Evolutionary conservation across 2,797 vertebrate genomes (phyloP).

Genomic region (Cynopterus sphinx): DNA sequence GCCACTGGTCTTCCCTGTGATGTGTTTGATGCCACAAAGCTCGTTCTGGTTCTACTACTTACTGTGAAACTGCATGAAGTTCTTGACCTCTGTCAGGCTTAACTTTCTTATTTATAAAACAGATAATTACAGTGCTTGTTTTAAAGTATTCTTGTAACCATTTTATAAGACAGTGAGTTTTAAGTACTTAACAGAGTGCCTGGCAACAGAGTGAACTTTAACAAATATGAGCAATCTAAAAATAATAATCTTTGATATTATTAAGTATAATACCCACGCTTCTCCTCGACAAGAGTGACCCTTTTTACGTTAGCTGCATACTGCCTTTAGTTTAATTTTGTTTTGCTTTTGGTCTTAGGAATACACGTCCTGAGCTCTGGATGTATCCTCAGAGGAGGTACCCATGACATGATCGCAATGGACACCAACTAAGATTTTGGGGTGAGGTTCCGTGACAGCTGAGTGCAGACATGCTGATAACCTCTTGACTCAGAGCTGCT

Average conservation of each 20-base stretch:
- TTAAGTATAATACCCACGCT: not conserved
- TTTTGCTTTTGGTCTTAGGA: conserved; percentile 1
- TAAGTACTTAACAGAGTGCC: not conserved
- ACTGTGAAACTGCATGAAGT: not conserved
- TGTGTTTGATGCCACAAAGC: not conserved
- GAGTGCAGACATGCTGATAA: not conserved
- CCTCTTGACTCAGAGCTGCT: not conserved
- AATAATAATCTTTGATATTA: not conserved
- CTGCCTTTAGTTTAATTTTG: conserved; percentile 28
- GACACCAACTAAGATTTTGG: not conserved
- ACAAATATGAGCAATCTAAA: not conserved
- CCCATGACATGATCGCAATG: not conserved
- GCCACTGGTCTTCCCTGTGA: not conserved
- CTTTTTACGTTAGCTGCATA: not conserved
- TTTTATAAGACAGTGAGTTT: not conserved
- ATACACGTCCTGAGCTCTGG: not conserved
- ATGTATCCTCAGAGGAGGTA: not conserved
- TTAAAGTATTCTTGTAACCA: not conserved
- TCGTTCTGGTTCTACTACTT: not conserved
- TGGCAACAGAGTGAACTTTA: not conserved
- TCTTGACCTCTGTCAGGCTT: not conserved
- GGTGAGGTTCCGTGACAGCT: not conserved
- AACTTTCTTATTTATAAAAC: not conserved
- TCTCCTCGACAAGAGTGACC: not conserved
- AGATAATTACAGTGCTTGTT: not conserved